Evolutionary conservation across 1,140 invertebrate genomes (phyloP), one percentile per base, ranked within the genome.

Genomic region (Nilaparvata lugens): DNA sequence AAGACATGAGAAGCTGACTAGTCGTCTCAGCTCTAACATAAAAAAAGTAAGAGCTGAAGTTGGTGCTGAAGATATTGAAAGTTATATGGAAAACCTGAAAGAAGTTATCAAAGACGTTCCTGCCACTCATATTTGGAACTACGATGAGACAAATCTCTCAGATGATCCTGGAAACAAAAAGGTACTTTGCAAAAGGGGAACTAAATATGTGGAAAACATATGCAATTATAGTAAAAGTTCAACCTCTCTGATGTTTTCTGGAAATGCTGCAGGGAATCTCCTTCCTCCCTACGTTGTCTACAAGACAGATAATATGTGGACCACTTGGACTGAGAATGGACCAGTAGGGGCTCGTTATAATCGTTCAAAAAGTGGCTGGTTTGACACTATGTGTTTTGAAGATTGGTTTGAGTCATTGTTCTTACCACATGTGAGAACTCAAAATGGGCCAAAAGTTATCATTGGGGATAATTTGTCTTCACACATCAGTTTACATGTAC

Each of bases 111-210:
- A 52, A 19, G 23, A 38, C 61, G 65, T 73, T 25, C 69, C 70
- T 35, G 64, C 69, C 18, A 16, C 58, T 24, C 64, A 70, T 57
- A 71, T 76, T 19, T 54, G 72, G 1, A 77, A 76, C 62, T 76
- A 70, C 63, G 74, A 77, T 62, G 71, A 75, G 65, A 77, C 73
- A 9, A 75, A 76, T 67, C 62, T 74, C 6, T 63, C 58, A 0
- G 74, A 75, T 63, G 68, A 76, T 65, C 61, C 60, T 11, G 70
- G 72, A 65, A 62, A 16, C 57, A 69, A 62, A 69, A 61, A 62
- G 35, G 48, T 60, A 40, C 55, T 64, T 52, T 35, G 35, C 4
- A 58, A 52, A 55, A 56, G 60, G 51, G 61, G 63, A 24, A 16
- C 31, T 14, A 57, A 65, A 40, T 61, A 66, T 52, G 31, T 55